phyloP scores from a whole-genome alignment of 1,140 invertebrate species.

The Pogonomyrmex californicus region DNA sequence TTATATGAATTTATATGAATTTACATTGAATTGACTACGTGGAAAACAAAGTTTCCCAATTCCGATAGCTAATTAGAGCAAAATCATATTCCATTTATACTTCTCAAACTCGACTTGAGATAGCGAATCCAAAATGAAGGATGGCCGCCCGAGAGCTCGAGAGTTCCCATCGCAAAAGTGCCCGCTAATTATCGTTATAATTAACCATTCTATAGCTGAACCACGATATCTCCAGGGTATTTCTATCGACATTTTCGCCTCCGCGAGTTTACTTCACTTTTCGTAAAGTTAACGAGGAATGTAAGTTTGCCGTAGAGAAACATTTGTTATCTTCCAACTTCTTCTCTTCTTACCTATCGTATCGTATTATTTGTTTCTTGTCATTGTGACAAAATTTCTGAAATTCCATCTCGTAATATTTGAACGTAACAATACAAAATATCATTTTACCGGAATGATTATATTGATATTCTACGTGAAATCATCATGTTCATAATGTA shows the following conservation, averaged over 20 bases:
- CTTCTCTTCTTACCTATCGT: neutral
- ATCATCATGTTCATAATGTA: slow-evolving; percentile 8
- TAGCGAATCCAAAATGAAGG: slow-evolving; percentile 44
- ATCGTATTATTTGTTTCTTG: neutral
- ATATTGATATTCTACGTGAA: slow-evolving; percentile 40
- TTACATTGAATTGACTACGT: slow-evolving; percentile 12
- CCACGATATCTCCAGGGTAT: slow-evolving; percentile 66
- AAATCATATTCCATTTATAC: slow-evolving; percentile 65
- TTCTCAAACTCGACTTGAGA: slow-evolving; percentile 56
- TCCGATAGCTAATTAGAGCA: slow-evolving; percentile 46
- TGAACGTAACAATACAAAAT: neutral
- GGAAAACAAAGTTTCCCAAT: slow-evolving; percentile 40
- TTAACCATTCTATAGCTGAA: slow-evolving; percentile 66
- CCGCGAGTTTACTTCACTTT: slow-evolving; percentile 51
- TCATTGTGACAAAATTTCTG: neutral
- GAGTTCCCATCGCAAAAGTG: slow-evolving; percentile 51
- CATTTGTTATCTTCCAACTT: slow-evolving; percentile 7
- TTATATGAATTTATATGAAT: slow-evolving; percentile 22
- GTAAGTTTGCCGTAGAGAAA: slow-evolving; percentile 55
- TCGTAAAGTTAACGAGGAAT: slow-evolving; percentile 31
- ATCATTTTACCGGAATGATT: slow-evolving; percentile 39
- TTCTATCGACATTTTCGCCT: slow-evolving; percentile 69
- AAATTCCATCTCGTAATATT: slow-evolving; percentile 22
- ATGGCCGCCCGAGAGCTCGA: slow-evolving; percentile 37
- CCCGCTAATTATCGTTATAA: slow-evolving; percentile 71